Evolutionary conservation across 2,113 vertebrate genomes (phyloP), one percentile per base, ranked within the genome.

Genomic region (Gambusia holbrooki): DNA sequence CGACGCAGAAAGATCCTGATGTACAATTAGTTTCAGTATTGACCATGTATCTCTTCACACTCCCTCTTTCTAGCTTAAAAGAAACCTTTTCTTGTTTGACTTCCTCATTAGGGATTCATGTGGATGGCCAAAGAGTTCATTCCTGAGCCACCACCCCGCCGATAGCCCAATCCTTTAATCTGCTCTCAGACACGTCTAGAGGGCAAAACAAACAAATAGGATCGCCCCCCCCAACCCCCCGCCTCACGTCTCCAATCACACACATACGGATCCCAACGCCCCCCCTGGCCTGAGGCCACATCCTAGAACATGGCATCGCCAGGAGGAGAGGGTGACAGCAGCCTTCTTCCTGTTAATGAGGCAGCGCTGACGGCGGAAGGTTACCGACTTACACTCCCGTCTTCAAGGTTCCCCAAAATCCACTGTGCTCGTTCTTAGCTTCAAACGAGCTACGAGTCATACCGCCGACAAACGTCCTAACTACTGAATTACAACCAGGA

Each of bases 151-250:
- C 64, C 63, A 54, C 81, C 73, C 60, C 27, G 14, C 30, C 62
- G 1, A 58, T 58, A 73, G 84, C 70, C 85, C 92, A 92, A 92
- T 91, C 90, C 92, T 80, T 91, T 92, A 93, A 93, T 93, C 92
- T 93, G 89, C 88, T 90, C 90, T 84, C 67, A 85, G 86, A 90
- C 90, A 92, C 77, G 89, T 93, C 92, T 93, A 89, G 90, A 91
- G 90, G 91, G 84, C 89, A 90, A 90, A 91, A 93, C 87, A 92
- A 93, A 93, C 90, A 92, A 91, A 93, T 91, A 88, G 83, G 87
- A 89, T 73, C 81, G 77, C 88, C 83, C 67, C 33, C 11, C 42
- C 9, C 9, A 10, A n/a, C 67, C 45, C 2, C 9, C 22, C 11
- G 51, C 25, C 51, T 58, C 51, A 2, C 25, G 51, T 58, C 35